These are phyloP conservation scores for Rhyacophila brunnea DNA, from an alignment of 1,140 invertebrate genomes.

Conservation along the genomic window DNA sequence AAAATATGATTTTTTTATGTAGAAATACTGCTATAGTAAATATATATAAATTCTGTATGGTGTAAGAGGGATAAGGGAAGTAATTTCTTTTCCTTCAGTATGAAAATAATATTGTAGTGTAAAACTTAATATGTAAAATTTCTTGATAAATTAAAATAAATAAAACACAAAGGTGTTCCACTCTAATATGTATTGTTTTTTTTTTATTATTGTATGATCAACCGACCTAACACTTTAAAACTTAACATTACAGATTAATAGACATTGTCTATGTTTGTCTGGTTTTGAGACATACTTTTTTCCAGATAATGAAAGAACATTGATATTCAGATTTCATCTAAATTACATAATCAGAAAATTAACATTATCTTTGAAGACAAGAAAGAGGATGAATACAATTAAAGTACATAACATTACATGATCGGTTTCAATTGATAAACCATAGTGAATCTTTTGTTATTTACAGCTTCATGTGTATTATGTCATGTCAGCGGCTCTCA, in stretches of 20 bases:
- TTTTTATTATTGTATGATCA: conserved; percentile 31
- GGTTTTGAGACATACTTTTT: conserved; percentile 28
- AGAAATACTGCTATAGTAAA: not conserved
- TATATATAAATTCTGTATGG: too few relatives aligned
- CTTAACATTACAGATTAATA: conserved; percentile 31
- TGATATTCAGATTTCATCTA: conserved; percentile 23
- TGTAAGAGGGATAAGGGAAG: too few relatives aligned
- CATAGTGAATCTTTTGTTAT: too few relatives aligned
- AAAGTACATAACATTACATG: too few relatives aligned
- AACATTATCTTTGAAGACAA: too few relatives aligned
- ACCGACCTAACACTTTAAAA: conserved; percentile 31
- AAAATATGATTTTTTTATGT: not conserved
- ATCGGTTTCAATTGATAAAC: too few relatives aligned
- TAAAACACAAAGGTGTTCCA: conserved; percentile 16
- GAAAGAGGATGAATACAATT: too few relatives aligned
- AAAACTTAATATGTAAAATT: not conserved
- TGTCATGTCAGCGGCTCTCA: too few relatives aligned
- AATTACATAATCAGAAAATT: conserved; percentile 3
- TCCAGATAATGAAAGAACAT: conserved; percentile 26
- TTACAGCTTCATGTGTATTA: too few relatives aligned
- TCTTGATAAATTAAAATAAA: conserved; percentile 19
- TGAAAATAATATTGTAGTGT: conserved; percentile 8
- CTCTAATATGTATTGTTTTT: conserved; percentile 28
- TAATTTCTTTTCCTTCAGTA: conserved; percentile 3
- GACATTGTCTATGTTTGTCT: conserved; percentile 34